Base-by-base conservation (phyloP, 2,113 vertebrate genomes). In the Myodes glareolus region DNA sequence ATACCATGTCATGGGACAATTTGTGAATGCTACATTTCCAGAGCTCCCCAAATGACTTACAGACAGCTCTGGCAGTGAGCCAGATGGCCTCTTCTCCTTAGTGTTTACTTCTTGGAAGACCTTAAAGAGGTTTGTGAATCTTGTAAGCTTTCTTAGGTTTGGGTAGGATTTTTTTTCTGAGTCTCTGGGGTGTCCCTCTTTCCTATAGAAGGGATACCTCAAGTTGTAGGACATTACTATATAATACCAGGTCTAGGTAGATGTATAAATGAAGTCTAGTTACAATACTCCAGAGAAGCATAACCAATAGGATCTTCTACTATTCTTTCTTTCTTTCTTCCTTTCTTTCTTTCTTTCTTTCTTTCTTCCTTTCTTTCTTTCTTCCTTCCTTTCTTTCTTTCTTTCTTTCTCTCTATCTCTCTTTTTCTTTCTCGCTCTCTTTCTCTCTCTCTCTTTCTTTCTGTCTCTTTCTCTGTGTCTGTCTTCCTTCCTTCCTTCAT, bases 271-370 rank as follows among this genome's bases (percentile, higher is more conserved):
- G 0, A 50, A 23, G 47, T 91, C n/a, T 2, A 93, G 12, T 78
- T 10, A 94, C 76, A 14, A 27, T 81, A 93, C 39, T 93, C 47
- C 75, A 95, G 50, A 81, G 42, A 96, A 94, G 80, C 16, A 65
- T 55, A 86, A 61, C 14, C 33, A 50, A 45, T 0, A 84, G 9
- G 7, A 73, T 50, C 77, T 25, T 73, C n/a, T 58, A 25, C 39
- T n/a, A n/a, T n/a, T n/a, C 33, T 67, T 7, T 50, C 29, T n/a
- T 0, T 73, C 72, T 78, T 1, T 77, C 11, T 27, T 5, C 45
- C 10, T 73, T 10, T 75, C 45, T n/a, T n/a, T 19, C 10, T 80
- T 47, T 80, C 6, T 47, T 5, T 47, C 6, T 47, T 5, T 47
- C 47, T 47, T 5, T 47, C 47, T 47, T 50, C 47, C 47, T 47